Evolutionary conservation across 2,113 vertebrate species (phyloP), one percentile per base, ranked within the genome.

Genomic region (Haemorhous mexicanus): DNA sequence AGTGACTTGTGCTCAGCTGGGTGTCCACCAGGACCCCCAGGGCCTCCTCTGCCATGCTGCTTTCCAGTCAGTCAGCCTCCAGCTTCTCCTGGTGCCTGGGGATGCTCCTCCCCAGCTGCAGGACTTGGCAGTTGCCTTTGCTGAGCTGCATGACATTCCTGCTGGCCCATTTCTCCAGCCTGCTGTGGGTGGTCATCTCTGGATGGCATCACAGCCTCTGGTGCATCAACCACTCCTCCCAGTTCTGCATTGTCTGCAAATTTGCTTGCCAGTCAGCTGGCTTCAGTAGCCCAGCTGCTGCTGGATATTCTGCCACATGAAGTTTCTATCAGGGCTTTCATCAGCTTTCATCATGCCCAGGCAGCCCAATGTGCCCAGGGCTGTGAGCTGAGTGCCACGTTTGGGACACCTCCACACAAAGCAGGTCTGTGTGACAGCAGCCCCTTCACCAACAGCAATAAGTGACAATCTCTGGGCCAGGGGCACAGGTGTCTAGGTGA

Each of bases 101-200:
- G 4, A 13, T 78, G 16, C 15, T 87, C 33, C 43, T 87, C 5
- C 37, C 15, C 27, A 53, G 10, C 28, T 50, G 33, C 59, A 88
- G 73, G 33, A 15, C 32, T 56, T 46, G 10, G 20, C 2, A 0
- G 16, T 66, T 77, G 53, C n/a, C 21, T 76, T 76, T 43, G 26
- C 15, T 73, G 53, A 86, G 16, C 68, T 84, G 23, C 20, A 4
- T 26, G 18, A 32, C 1, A 2, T 55, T 66, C 35, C 56, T 56
- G 23, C 22, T 59, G 47, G 20, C 43, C 43, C 27, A 15, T 80
- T 86, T 89, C 39, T 76, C 32, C 32, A 35, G 49, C 3, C 32
- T 55, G 0, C 9, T 0, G 0, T 50, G 44, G 13, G 0, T 50
- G 39, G 17, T 47, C 20, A 30, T n/a, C 67, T 76, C 49, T 73